Conservation (phyloP, 1,140 invertebrate species). For the Megalopta genalis region DNA sequence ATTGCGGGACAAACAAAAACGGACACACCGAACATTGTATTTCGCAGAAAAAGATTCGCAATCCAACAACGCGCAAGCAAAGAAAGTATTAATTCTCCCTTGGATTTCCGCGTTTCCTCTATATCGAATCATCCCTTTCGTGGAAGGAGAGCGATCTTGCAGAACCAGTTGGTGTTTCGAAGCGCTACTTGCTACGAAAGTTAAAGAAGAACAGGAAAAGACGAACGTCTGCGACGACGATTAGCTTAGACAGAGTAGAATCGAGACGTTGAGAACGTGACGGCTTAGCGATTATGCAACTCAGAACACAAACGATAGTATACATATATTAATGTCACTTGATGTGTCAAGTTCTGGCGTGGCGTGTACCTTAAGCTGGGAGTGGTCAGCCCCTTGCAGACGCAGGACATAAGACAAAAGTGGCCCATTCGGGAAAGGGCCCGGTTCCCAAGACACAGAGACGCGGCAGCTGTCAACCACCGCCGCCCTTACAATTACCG, state of each 20-base stretch:
- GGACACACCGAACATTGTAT: no score
- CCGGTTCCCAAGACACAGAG: constrained; percentile 92
- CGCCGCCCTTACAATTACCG: constrained; percentile 86
- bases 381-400: constrained; percentile 81
- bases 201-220: constrained; percentile 49
- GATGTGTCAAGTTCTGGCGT: constrained; percentile 71
- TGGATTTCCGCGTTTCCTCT: background rate
- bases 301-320: background rate
- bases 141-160: constrained; percentile 38
- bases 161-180: constrained; percentile 55
- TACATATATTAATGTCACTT: background rate
- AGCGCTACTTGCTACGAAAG: constrained; percentile 25
- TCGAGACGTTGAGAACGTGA: background rate
- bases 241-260: constrained; percentile 1
- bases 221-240: constrained; percentile 20
- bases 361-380: constrained; percentile 84
- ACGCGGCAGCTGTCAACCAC: constrained; percentile 91
- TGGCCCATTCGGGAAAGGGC: constrained; percentile 91
- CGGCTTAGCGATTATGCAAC: background rate
- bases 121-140: background rate
- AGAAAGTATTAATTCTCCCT: background rate
- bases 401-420: constrained; percentile 91
- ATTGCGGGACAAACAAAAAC: no score
- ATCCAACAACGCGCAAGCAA: background rate
- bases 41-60: no score